A percentile compares a stretch with the other conserved stretches of the same genome.
These are phyloP conservation scores for Pegea sp. DNA, from an alignment of 23 tunicate genomes.

Conservation along the genomic window DNA sequence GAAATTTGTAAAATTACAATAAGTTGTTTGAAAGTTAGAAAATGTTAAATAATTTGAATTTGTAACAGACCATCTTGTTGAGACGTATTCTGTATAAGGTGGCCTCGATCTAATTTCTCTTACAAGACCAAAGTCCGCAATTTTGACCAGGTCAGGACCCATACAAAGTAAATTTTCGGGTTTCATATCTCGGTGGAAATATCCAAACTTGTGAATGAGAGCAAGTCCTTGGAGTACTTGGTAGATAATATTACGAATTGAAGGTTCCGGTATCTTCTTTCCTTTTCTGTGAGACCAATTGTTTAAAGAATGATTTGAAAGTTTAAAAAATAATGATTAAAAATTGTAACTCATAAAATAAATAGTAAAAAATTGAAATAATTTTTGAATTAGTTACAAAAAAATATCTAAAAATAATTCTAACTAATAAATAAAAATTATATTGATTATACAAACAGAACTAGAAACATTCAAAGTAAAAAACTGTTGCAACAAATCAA, in stretches of 20 bases:
- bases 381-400: background rate
- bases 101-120: constrained; percentile 96
- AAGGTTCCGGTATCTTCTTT: constrained; percentile 53
- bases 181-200: constrained; percentile 91
- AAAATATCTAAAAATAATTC: too few relatives aligned
- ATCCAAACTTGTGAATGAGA: constrained; percentile 94
- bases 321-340: too few relatives aligned
- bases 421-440: too few relatives aligned
- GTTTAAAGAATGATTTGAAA: background rate
- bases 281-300: background rate
- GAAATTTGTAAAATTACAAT: background rate
- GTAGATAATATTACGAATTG: constrained; percentile 81
- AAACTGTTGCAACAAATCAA: too few relatives aligned
- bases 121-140: constrained; percentile 95
- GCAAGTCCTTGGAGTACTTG: constrained; percentile 90
- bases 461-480: too few relatives aligned
- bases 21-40: background rate
- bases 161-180: constrained; percentile 95
- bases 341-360: too few relatives aligned
- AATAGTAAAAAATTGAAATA: background rate
- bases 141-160: constrained; percentile 97
- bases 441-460: too few relatives aligned
- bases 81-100: constrained; percentile 98
- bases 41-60: background rate
- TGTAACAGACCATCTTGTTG: constrained; percentile 71